Base-by-base conservation (phyloP, 2,113 vertebrate species). In the Psophia crepitans region DNA sequence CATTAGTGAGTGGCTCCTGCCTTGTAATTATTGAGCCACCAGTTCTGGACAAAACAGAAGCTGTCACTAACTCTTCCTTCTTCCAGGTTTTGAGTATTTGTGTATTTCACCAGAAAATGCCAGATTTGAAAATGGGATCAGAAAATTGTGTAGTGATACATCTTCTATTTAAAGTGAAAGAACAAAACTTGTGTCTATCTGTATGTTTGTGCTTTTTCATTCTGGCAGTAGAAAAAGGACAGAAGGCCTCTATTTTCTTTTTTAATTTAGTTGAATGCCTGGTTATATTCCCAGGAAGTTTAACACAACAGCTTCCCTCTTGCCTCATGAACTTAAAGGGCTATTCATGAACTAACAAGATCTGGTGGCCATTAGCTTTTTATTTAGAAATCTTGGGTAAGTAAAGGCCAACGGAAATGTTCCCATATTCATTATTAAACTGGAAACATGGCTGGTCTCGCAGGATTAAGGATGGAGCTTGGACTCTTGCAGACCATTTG, bases 301-400 rank as follows among this genome's bases (percentile, higher is more conserved):
- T 39, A 87, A 54, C 43, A 28, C 53, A 87, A 30, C 76, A 51
- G 64, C 86, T 84, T 93, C 79, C 65, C 75, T 73, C 71, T 68
- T 95, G 85, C 94, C 90, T 96, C 32, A 20, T 71, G 66, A 95
- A 69, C 74, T 94, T 79, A 76, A 97, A 98, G 98, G 97, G 96
- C 97, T 98, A 35, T 94, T 97, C 96, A 60, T 81, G 95, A 84
- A 86, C 75, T 76, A 88, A 69, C 33, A 86, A 69, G 44, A 75
- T 85, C 49, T 97, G 93, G 33, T 93, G 81, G 75, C 32, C 43
- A 7, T 73, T 63, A 48, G 44, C 95, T 95, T 95, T 94, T 92
- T 86, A 33, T 85, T 88, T 90, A 63, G 48, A 84, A 87, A 74
- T 28, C 7, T 56, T 13, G 5, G 37, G 71, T 91, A 87, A 87